Percentiles rank a stretch among this genome's conserved stretches.
These are phyloP conservation scores for Nomada goodeniana DNA, from an alignment of 2,888 invertebrate species.

Conservation along the genomic window DNA sequence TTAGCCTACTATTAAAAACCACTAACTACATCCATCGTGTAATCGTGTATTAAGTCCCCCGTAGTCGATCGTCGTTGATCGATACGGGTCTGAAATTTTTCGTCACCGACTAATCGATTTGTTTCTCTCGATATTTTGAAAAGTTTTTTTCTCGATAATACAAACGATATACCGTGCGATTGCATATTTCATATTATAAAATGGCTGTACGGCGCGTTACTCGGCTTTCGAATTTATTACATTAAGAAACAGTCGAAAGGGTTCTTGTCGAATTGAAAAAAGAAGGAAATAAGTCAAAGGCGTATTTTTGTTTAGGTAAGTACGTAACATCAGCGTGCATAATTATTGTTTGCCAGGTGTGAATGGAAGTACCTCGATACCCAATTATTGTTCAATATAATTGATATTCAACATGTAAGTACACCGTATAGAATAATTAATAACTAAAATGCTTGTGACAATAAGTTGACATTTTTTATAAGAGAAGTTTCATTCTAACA, in stretches of 20 bases:
- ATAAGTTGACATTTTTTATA: neutral
- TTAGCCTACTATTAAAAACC: slow-evolving; percentile 61
- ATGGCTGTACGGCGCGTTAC: neutral
- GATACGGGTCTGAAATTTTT: slow-evolving; percentile 19
- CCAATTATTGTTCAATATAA: too few species aligned
- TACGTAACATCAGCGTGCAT: too few species aligned
- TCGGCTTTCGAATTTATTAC: neutral
- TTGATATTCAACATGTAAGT: too few species aligned
- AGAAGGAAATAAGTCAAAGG: neutral
- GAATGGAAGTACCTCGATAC: too few species aligned
- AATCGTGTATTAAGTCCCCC: slow-evolving; percentile 11
- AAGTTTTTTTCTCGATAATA: neutral
- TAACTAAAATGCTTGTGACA: neutral
- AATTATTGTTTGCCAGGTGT: too few species aligned
- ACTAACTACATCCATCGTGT: slow-evolving; percentile 41
- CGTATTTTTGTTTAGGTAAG: neutral
- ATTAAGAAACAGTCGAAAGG: neutral
- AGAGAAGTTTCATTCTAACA: neutral
- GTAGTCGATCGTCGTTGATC: slow-evolving; percentile 43
- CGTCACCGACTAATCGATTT: slow-evolving; percentile 36
- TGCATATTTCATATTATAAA: neutral
- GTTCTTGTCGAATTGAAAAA: neutral
- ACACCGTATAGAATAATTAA: neutral
- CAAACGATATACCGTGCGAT: neutral
- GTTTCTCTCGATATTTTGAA: slow-evolving; percentile 21